phyloP scores from a whole-genome alignment of 2,113 vertebrate genomes.

The Poeciliopsis prolifica region DNA sequence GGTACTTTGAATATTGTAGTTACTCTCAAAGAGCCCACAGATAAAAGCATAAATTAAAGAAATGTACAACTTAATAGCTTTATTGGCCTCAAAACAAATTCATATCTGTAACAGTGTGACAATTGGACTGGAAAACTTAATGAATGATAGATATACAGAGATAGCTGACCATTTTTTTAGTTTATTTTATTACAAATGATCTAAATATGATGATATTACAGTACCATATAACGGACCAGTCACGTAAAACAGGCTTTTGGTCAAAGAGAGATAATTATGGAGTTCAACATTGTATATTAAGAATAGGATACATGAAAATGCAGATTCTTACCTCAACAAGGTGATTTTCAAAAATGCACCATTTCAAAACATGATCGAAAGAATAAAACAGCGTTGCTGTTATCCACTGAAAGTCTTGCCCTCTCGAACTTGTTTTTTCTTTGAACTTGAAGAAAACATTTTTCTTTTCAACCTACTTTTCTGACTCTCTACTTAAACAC shows the following conservation, averaged over 20 bases:
- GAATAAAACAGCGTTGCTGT: neutral
- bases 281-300: neutral
- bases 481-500: no score
- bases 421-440: neutral
- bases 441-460: neutral
- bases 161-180: neutral
- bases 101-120: no score
- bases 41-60: neutral
- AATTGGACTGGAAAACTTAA: neutral
- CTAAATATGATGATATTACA: neutral
- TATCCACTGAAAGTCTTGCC: neutral
- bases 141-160: neutral
- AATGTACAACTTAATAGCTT: no score
- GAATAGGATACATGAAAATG: neutral
- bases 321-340: neutral
- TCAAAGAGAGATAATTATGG: neutral
- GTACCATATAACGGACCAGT: neutral
- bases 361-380: neutral
- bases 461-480: no score
- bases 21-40: neutral
- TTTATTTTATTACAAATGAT: neutral
- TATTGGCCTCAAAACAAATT: no score
- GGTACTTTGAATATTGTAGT: neutral
- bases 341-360: neutral
- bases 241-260: no score